phyloP scores from a whole-genome alignment of 2,113 vertebrate genomes.

The Neotoma lepida region DNA sequence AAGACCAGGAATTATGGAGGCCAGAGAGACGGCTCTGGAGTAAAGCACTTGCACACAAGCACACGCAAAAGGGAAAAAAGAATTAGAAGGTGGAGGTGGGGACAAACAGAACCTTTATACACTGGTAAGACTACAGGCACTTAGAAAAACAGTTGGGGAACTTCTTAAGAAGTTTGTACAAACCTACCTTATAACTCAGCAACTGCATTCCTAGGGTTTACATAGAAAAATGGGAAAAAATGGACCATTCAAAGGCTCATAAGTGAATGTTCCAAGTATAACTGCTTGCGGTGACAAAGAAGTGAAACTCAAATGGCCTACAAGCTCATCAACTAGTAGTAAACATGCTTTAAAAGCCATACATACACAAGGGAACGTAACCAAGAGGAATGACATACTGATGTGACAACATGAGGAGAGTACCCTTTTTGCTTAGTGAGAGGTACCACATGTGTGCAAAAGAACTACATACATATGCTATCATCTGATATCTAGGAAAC shows the following conservation, averaged over 20 bases:
- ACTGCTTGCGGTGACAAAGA: background rate
- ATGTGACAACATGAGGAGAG: background rate
- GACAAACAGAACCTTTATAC: background rate
- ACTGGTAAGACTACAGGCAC: background rate
- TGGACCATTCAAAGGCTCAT: background rate
- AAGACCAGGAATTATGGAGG: background rate
- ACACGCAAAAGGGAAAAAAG: background rate
- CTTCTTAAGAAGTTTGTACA: constrained; percentile 10
- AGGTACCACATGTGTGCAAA: background rate
- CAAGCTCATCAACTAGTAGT: background rate
- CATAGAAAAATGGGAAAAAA: background rate
- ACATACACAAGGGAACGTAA: background rate
- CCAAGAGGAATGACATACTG: background rate
- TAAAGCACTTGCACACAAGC: background rate
- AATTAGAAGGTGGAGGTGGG: background rate
- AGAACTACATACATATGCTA: background rate
- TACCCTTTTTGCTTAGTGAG: background rate
- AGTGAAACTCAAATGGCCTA: background rate
- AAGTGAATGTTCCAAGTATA: background rate
- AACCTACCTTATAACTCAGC: background rate
- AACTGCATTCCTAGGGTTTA: background rate
- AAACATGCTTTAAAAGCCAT: background rate
- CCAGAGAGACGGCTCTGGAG: background rate
- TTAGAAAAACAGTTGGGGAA: background rate
- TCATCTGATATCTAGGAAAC: background rate